Conservation (phyloP, 35 echinoderm and acorn worm genomes). For the Acanthaster planci region DNA sequence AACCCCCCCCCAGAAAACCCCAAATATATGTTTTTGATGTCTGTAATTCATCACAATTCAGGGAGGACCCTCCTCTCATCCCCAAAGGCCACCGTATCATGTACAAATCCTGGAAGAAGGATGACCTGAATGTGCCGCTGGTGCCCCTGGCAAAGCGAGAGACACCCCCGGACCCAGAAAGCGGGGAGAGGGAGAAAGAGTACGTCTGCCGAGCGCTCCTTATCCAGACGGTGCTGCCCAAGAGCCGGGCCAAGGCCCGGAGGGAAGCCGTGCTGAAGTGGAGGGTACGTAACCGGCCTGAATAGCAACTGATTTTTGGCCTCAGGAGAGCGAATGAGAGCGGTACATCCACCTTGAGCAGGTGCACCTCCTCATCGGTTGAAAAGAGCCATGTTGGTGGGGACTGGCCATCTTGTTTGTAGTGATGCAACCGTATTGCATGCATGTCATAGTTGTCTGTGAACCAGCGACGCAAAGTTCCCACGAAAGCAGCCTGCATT, state of each 20-base stretch:
- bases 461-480: too few relatives aligned
- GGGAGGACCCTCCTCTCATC: not conserved
- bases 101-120: conserved; percentile 25
- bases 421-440: too few relatives aligned
- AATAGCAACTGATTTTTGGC: not conserved
- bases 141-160: conserved; percentile 16
- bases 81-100: not conserved
- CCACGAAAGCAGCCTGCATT: too few relatives aligned
- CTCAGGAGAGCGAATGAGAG: too few relatives aligned
- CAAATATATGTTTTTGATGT: too few relatives aligned
- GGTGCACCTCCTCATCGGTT: too few relatives aligned
- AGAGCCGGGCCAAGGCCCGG: conserved; percentile 60
- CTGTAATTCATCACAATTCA: not conserved
- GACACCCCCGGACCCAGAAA: not conserved
- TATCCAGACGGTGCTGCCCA: conserved; percentile 50
- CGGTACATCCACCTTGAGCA: too few relatives aligned
- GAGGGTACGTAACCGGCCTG: conserved; percentile 75
- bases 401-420: too few relatives aligned
- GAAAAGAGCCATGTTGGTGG: too few relatives aligned
- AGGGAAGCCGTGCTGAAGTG: conserved; percentile 69
- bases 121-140: conserved; percentile 26
- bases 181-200: not conserved
- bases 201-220: conserved; percentile 44
- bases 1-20: too few relatives aligned
- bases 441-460: too few relatives aligned